phyloP scores from a whole-genome alignment of 2,113 vertebrate genomes.

The Saccopteryx bilineata region DNA sequence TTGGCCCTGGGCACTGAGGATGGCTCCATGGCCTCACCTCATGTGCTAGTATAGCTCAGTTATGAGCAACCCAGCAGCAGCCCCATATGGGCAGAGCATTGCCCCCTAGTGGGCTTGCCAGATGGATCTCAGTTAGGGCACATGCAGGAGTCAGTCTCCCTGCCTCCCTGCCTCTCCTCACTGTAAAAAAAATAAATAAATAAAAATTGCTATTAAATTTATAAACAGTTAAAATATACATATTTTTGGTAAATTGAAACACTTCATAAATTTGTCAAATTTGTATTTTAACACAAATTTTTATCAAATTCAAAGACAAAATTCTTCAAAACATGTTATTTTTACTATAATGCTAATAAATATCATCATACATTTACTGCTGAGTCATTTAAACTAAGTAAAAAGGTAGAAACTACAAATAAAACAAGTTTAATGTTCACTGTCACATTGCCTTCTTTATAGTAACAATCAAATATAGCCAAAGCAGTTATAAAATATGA shows the following conservation, averaged over 20 bases:
- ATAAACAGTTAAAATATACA: not conserved
- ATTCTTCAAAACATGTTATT: not conserved
- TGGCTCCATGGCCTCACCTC: no score
- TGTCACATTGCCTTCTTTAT: not conserved
- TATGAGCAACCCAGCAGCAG: no score
- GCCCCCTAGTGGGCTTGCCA: no score
- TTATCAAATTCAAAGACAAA: slow-evolving; percentile 56
- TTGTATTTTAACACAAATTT: not conserved
- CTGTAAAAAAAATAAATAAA: no score
- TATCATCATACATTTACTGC: not conserved
- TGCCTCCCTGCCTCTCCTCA: no score
- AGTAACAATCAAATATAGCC: not conserved
- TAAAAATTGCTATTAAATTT: not conserved
- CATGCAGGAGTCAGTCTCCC: no score
- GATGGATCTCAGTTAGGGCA: no score
- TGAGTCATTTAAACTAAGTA: slow-evolving; percentile 23
- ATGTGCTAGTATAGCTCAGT: no score
- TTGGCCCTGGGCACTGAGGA: no score
- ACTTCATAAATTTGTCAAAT: slow-evolving; percentile 8
- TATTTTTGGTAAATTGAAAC: slow-evolving; percentile 37
- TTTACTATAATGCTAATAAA: not conserved
- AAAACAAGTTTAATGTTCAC: not conserved
- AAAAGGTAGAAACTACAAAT: not conserved
- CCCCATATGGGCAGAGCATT: no score
- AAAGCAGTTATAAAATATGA: not conserved